Base-by-base conservation (phyloP, 2,888 invertebrate species). In the Pycnomerus fuliginosus region DNA sequence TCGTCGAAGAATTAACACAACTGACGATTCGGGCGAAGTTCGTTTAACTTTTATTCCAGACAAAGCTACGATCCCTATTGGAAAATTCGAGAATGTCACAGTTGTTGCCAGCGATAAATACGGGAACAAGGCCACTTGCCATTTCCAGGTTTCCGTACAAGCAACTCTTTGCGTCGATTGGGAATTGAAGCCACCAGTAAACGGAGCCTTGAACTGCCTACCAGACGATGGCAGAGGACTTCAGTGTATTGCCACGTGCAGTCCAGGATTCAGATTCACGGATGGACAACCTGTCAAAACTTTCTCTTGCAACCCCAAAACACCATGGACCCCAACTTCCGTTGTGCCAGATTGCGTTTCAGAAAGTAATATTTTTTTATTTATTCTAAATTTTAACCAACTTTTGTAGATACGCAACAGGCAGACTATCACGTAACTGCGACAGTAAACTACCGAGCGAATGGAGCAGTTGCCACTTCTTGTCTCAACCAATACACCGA, bases 261-360 rank as follows among this genome's bases (percentile, higher is more conserved):
- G 87, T 60, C 83, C 86, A 16, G 92, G 92, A 10, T 93, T 82
- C 71, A 79, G 93, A 63, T 94, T 95, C 62, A 93, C 93, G 0
- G 93, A 94, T 65, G 93, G 92, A 17, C 88, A 90, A 64, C 85
- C 87, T 1, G 82, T 86, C 1, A 94, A 93, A 70, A 87, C 88
- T 0, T 95, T 91, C 69, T 80, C 84, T 1, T 95, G 94, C 64
- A 86, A 89, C 67, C 80, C 82, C 0, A 86, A 85, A 56, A 83
- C 85, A 32, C 79, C 85, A 44, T 95, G 95, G 95, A 78, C 82
- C 5, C 95, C 96, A 1, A 83, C 85, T 1, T 87, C 90, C 4
- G 88, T 94, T 30, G 93, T 95, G 13, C 95, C 95, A 0, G 93
- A 95, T 64, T 96, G 96, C 71, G 94, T 96, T 13, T 92, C 93